Evolutionary conservation across 2,888 invertebrate genomes (phyloP).

Genomic region (Molorchus minor): DNA sequence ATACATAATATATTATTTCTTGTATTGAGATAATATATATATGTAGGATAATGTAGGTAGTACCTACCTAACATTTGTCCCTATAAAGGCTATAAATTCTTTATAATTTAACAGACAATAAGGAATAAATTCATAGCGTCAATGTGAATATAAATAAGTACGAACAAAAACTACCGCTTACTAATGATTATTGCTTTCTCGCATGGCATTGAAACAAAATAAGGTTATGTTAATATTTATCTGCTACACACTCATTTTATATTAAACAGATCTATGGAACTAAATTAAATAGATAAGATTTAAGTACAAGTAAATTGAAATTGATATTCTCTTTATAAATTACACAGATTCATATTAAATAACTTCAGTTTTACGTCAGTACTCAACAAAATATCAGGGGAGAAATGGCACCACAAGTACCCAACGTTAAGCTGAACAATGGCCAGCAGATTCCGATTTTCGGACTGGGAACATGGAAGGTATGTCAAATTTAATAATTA

Average conservation of each 20-base stretch:
- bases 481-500: too few relatives aligned
- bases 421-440: slow-evolving; percentile 64
- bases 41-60: too few relatives aligned
- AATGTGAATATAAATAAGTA: too few relatives aligned
- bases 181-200: too few relatives aligned
- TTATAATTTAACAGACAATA: too few relatives aligned
- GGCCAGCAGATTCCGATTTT: slow-evolving; percentile 68
- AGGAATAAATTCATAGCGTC: too few relatives aligned
- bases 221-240: slow-evolving; percentile 14
- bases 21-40: too few relatives aligned
- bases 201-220: background rate
- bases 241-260: background rate
- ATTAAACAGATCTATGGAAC: slow-evolving; percentile 12
- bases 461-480: slow-evolving; percentile 74
- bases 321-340: slow-evolving; percentile 14
- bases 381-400: slow-evolving; percentile 3
- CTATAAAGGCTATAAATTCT: too few relatives aligned
- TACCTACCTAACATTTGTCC: too few relatives aligned
- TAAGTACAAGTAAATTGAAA: slow-evolving; percentile 7
- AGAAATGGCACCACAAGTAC: slow-evolving; percentile 34
- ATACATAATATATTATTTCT: too few relatives aligned
- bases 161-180: too few relatives aligned
- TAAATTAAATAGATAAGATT: slow-evolving; percentile 17
- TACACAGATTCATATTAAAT: slow-evolving; percentile 3
- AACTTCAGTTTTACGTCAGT: slow-evolving; percentile 4